phyloP scores from a whole-genome alignment of 30 jellyfish, hydroid and myxozoan species.

The Cassiopea xamachana region DNA sequence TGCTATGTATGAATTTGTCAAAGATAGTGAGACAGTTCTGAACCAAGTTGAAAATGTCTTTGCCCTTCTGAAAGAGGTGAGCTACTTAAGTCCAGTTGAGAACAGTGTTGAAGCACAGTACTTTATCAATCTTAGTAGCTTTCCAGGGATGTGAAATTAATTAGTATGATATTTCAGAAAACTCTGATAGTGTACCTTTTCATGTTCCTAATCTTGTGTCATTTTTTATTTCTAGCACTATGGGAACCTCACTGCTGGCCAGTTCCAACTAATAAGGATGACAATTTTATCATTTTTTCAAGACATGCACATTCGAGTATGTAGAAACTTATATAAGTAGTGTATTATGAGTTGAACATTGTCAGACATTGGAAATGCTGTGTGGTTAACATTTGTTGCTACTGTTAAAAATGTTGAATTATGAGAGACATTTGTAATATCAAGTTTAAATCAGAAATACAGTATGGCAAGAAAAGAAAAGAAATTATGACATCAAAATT shows the following conservation, averaged over 20 bases:
- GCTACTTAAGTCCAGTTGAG: neutral
- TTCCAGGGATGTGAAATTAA: neutral
- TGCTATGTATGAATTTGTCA: constrained; percentile 88
- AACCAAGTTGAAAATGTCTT: constrained; percentile 89
- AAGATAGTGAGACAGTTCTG: constrained; percentile 79
- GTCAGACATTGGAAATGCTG: no score
- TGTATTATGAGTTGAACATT: neutral
- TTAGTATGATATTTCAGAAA: neutral
- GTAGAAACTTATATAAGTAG: neutral
- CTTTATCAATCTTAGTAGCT: no score
- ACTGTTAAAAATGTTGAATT: no score
- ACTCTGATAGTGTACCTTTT: neutral
- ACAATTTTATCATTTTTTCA: constrained; percentile 87
- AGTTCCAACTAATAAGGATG: constrained; percentile 89
- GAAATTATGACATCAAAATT: no score
- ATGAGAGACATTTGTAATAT: no score
- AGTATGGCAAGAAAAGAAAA: no score
- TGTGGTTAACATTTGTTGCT: no score
- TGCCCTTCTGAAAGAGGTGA: constrained; percentile 82
- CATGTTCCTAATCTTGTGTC: neutral
- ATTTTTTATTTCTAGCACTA: constrained; percentile 58
- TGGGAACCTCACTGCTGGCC: constrained; percentile 84
- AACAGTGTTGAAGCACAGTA: neutral
- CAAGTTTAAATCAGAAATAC: no score
- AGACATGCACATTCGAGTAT: constrained; percentile 95